phyloP scores from a whole-genome alignment of 2,113 vertebrate species.

The Charadrius vociferus region DNA sequence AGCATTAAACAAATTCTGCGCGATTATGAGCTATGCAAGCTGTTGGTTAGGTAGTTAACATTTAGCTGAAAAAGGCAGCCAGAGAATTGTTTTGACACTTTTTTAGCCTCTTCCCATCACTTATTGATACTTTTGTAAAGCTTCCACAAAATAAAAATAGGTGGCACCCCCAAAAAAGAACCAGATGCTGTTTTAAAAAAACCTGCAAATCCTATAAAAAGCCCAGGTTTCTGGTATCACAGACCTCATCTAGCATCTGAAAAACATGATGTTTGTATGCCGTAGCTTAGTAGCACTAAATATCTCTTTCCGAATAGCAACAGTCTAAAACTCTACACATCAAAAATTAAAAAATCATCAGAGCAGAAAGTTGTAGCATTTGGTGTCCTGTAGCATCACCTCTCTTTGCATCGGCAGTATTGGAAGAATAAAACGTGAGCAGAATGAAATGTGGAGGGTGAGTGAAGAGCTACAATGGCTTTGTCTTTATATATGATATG shows the following conservation, averaged over 20 bases:
- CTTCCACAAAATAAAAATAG: neutral
- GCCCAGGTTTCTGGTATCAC: neutral
- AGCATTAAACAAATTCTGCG: neutral
- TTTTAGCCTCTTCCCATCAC: neutral
- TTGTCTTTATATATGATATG: neutral
- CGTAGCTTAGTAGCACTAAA: neutral
- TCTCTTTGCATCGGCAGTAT: neutral
- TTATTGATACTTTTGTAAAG: neutral
- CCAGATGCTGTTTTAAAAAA: neutral
- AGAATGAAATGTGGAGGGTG: neutral
- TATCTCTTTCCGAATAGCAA: neutral
- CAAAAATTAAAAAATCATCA: neutral
- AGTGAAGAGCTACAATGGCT: neutral
- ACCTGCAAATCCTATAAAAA: neutral
- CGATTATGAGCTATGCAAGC: neutral
- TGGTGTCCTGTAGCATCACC: neutral
- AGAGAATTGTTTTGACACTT: neutral
- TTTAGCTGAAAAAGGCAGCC: neutral
- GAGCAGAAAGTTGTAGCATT: neutral
- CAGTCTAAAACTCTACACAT: neutral
- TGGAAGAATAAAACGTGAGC: neutral
- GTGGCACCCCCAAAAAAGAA: neutral
- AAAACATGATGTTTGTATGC: neutral
- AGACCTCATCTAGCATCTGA: neutral
- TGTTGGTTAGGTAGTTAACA: neutral